Evolutionary conservation across 1,140 invertebrate species (phyloP), one percentile per base, ranked within the genome.

Genomic region (Dendroctonus ponderosae): DNA sequence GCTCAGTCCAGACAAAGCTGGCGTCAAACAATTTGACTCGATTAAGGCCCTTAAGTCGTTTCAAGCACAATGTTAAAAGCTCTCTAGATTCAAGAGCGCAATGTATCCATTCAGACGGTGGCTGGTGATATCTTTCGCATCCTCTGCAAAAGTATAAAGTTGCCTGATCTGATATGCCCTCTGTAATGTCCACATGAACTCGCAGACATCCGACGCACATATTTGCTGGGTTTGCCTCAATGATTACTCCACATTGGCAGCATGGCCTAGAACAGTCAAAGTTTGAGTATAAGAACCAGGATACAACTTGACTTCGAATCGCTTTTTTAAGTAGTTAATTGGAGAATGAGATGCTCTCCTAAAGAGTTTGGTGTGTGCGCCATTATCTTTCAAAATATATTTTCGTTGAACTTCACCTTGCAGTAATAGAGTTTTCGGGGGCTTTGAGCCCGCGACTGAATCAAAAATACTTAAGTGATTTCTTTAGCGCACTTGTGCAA

Each of bases 1-100:
- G 96, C 77, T 99, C 98, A 41, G 97, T 99, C 97, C 97, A 99
- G 5, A 98, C 85, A 83, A 99, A 99, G 6, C 89, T 88, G 56
- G 98, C 97, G 86, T 99, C 96, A 49, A 98, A 84, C 5, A 99
- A 80, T 77, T 91, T 92, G 0, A 97, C 91, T 79, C 90, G 88
- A 72, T 90, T 93, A 0, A 98, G 81, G 5, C 94, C 94, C 82
- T 97, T 99, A 0, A 99, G 79, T 76, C 91, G 94, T 77, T 98
- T 97, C 5, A 99, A 80, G 76, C 97, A 99, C 3, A 99, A 77
- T 0, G 91, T 85, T 3, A 99, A 79, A 0, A 99, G 81, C 80
- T 99, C 97, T 50, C 91, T 85, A 0, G 97, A 99, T 82, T 99
- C 97, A 0, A 98, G 80, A 8, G 89, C 80, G 72, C 93, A 95